Evolutionary conservation across 2,113 vertebrate genomes (phyloP).

Genomic region (Carassius gibelio): DNA sequence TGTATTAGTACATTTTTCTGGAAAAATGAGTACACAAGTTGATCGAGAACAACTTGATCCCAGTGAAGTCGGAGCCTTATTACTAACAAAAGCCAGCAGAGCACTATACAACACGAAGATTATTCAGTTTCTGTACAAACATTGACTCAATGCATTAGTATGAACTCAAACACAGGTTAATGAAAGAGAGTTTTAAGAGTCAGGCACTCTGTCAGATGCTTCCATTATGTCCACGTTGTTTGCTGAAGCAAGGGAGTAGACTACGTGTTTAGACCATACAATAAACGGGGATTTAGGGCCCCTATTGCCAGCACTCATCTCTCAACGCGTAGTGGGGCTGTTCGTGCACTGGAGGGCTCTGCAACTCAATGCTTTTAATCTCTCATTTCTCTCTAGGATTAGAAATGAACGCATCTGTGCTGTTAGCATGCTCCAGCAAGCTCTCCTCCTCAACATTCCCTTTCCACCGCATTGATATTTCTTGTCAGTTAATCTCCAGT

Average conservation of each 20-base stretch:
- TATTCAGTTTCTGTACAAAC: conserved; percentile 56
- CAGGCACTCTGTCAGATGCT: conserved; percentile 33
- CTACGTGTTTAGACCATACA: conserved; percentile 41
- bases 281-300: conserved; percentile 71
- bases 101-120: conserved; percentile 34
- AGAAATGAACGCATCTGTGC: conserved; percentile 56
- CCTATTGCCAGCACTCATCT: conserved; percentile 70
- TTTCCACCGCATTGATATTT: conserved; percentile 53
- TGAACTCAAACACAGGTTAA: conserved; percentile 51
- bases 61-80: conserved; percentile 39
- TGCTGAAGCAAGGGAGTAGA: conserved; percentile 47
- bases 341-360: conserved; percentile 63
- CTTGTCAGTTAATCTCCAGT: conserved; percentile 55
- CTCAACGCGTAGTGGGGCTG: conserved; percentile 73
- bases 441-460: conserved; percentile 45
- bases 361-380: conserved; percentile 79
- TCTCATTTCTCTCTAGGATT: conserved; percentile 65
- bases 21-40: conserved; percentile 18
- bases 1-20: conserved; percentile 27
- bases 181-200: conserved; percentile 46
- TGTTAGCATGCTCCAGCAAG: conserved; percentile 53
- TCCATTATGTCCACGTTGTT: conserved; percentile 42
- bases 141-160: conserved; percentile 53
- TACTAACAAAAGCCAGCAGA: conserved; percentile 54
- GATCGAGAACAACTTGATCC: conserved; percentile 16